Conservation (phyloP, 1,140 invertebrate species). For the Achatina immaculata region DNA sequence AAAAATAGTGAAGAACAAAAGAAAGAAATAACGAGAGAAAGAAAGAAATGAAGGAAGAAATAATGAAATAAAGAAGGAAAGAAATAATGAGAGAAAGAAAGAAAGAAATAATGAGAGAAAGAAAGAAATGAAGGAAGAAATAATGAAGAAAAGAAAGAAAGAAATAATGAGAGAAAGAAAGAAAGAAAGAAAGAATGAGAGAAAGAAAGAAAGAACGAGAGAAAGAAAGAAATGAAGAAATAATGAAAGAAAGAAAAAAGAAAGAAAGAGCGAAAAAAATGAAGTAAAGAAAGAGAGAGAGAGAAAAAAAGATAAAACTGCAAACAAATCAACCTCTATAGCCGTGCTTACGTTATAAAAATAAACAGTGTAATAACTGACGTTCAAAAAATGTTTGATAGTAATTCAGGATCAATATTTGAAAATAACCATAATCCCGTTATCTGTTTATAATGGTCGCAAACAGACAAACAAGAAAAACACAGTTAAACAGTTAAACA, state of each 20-base stretch:
- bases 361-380: too few species aligned
- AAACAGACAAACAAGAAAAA: too few species aligned
- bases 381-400: too few species aligned
- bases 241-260: not conserved
- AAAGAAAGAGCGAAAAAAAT: too few species aligned
- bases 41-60: not conserved
- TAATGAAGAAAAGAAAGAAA: not conserved
- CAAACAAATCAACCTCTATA: too few species aligned
- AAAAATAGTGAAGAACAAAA: conserved; percentile 5
- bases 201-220: conserved; percentile 27
- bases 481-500: too few species aligned
- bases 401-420: too few species aligned
- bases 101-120: not conserved
- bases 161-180: not conserved
- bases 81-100: conserved; percentile 5
- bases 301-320: too few species aligned
- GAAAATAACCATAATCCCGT: too few species aligned
- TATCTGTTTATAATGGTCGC: too few species aligned
- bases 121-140: not conserved
- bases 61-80: not conserved
- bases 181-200: too few species aligned
- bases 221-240: not conserved
- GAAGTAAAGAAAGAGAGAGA: not conserved
- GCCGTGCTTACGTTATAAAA: too few species aligned
- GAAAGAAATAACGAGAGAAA: not conserved